Percentiles rank a stretch among this genome's conserved stretches.
These are phyloP conservation scores for Porites lutea DNA, from an alignment of 64 coral and sea anemone genomes.

Conservation along the genomic window DNA sequence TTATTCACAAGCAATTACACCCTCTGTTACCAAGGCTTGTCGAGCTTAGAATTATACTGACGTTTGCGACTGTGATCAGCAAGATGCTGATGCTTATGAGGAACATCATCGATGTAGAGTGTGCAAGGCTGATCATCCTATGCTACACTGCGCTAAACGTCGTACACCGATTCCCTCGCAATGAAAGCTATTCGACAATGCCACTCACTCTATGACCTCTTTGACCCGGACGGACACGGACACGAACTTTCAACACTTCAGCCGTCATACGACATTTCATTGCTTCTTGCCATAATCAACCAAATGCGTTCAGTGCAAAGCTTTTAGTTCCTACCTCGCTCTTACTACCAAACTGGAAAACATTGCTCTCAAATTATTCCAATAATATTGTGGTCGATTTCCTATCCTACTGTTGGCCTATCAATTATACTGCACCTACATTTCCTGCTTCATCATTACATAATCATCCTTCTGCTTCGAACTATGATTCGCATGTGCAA, in stretches of 20 bases:
- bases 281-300: not conserved
- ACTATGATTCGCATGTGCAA: slow-evolving; percentile 17
- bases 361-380: not conserved
- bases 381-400: not conserved
- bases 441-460: not conserved
- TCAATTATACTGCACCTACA: not conserved
- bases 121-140: slow-evolving; percentile 44
- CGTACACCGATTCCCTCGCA: not conserved
- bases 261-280: slow-evolving; percentile 1
- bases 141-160: slow-evolving; percentile 8
- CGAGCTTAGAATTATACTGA: slow-evolving; percentile 31
- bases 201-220: not conserved
- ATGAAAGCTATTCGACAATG: not conserved
- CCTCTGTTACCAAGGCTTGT: not conserved
- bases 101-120: slow-evolving; percentile 30
- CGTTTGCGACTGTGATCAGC: not conserved
- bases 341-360: not conserved
- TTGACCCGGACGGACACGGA: not conserved
- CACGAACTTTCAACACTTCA: not conserved
- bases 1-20: not conserved
- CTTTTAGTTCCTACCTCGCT: not conserved
- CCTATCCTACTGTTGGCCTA: slow-evolving; percentile 18
- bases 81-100: not conserved
- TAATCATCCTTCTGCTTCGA: slow-evolving; percentile 30
- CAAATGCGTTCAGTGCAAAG: slow-evolving; percentile 11